Percentiles rank a stretch among this genome's conserved stretches.
Conservation (phyloP, 2,797 vertebrate genomes). For the Lepus oiostolus region DNA sequence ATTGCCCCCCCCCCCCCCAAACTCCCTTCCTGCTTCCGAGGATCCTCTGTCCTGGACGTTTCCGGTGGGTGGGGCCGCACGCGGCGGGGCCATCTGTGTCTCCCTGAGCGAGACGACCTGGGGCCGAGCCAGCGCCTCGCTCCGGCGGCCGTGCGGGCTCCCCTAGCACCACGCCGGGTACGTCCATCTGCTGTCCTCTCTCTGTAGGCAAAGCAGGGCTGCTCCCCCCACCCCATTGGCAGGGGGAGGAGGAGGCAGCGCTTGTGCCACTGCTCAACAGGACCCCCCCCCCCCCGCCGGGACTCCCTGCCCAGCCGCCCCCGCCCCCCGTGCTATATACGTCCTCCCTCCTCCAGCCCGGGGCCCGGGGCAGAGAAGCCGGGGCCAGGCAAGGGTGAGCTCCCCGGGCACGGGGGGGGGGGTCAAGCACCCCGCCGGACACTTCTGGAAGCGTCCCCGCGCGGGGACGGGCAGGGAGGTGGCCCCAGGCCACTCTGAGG, state of each 20-base stretch:
- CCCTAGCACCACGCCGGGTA: too few species aligned
- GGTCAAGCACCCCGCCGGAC: background rate
- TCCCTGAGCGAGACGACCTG: accelerated
- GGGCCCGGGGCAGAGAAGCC: too few species aligned
- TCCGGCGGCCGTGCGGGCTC: background rate
- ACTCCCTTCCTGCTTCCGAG: background rate
- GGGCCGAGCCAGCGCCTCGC: accelerated
- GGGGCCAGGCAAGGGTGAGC: too few species aligned
- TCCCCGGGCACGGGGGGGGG: background rate
- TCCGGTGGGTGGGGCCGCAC: background rate
- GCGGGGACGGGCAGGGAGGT: background rate
- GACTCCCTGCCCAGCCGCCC: too few species aligned
- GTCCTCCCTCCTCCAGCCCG: background rate
- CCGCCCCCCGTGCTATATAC: too few species aligned
- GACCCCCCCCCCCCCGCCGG: background rate
- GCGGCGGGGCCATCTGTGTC: accelerated
- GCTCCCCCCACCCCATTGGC: too few species aligned
- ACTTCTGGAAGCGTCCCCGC: background rate
- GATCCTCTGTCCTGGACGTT: accelerated
- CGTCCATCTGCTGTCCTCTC: too few species aligned
- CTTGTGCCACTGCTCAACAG: too few species aligned
- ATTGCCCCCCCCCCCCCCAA: accelerated
- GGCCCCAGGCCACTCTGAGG: background rate
- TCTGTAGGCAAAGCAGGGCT: too few species aligned
- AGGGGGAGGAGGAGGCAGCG: too few species aligned